These are phyloP conservation scores for Leptoclinus maculatus DNA, from an alignment of 2,797 vertebrate genomes.

Conservation along the genomic window DNA sequence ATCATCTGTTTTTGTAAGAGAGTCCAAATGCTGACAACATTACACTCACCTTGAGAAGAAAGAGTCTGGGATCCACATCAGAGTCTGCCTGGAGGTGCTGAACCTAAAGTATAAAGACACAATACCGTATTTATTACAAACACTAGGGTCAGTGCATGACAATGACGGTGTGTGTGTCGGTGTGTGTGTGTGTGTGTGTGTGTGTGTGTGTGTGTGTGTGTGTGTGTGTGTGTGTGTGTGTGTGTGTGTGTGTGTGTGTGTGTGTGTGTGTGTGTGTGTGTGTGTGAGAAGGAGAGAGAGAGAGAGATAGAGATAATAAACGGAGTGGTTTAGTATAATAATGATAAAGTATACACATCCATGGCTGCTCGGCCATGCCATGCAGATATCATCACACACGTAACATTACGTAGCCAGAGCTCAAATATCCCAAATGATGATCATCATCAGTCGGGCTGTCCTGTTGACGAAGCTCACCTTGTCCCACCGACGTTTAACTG, in stretches of 20 bases:
- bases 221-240: not conserved
- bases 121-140: slow-evolving; percentile 22
- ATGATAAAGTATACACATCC: slow-evolving; percentile 28
- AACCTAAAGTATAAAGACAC: slow-evolving; percentile 84
- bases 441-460: slow-evolving; percentile 14
- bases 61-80: slow-evolving; percentile 99
- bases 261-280: not conserved
- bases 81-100: slow-evolving; percentile 97
- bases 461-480: slow-evolving; percentile 80
- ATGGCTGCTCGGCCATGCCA: slow-evolving; percentile 7
- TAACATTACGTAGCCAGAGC: slow-evolving; percentile 4
- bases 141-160: not conserved
- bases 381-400: slow-evolving; percentile 12
- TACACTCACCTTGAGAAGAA: slow-evolving; percentile 97
- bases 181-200: not conserved
- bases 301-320: not conserved
- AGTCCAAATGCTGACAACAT: slow-evolving; percentile 8
- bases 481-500: slow-evolving; percentile 97
- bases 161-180: not conserved
- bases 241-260: slow-evolving; percentile 3
- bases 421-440: slow-evolving; percentile 23
- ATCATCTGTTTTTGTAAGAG: slow-evolving; percentile 3
- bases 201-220: slow-evolving; percentile 3
- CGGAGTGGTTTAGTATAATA: not conserved
- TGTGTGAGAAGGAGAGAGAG: not conserved